phyloP scores from a whole-genome alignment of 2,113 vertebrate species.

The Lophura nycthemera region DNA sequence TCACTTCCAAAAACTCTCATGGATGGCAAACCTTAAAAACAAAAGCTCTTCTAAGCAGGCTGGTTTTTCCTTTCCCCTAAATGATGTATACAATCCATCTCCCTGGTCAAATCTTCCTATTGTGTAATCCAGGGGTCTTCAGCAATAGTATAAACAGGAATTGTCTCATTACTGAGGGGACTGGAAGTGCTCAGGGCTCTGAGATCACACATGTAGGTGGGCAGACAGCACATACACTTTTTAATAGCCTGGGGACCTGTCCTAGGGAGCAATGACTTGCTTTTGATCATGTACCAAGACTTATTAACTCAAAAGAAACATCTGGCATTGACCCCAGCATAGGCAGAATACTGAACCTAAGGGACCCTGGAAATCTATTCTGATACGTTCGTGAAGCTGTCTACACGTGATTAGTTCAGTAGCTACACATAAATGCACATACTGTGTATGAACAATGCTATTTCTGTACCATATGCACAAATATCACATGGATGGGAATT shows the following conservation, averaged over 20 bases:
- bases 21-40: not conserved
- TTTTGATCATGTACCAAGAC: not conserved
- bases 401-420: not conserved
- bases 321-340: not conserved
- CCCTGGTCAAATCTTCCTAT: not conserved
- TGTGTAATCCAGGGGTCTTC: not conserved
- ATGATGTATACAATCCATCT: not conserved
- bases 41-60: not conserved
- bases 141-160: slow-evolving; percentile 37
- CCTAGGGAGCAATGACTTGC: not conserved
- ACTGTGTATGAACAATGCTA: not conserved
- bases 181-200: slow-evolving; percentile 57
- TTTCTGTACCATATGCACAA: not conserved
- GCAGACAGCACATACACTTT: slow-evolving; percentile 25
- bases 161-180: slow-evolving; percentile 11
- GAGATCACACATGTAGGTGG: slow-evolving; percentile 49
- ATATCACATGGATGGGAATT: not conserved
- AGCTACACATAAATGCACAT: not conserved
- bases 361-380: not conserved
- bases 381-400: too few relatives aligned
- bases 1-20: not conserved
- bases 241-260: not conserved
- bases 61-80: not conserved
- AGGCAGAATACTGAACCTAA: not conserved
- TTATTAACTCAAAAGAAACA: too few relatives aligned